Conservation (phyloP, 2,888 invertebrate genomes). For the Drosophila kuntzei region DNA sequence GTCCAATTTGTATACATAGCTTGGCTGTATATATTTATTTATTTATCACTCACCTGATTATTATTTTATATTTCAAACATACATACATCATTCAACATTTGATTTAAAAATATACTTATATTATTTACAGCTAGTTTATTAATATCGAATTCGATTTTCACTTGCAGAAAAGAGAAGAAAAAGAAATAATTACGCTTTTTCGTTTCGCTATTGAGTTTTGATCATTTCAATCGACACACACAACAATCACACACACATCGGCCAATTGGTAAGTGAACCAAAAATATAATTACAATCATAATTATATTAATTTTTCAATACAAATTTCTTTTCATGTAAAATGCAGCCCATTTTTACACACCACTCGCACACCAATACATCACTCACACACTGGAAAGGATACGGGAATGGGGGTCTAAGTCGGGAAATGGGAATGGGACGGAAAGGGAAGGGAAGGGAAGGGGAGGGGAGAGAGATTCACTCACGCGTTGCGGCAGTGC, state of each 20-base stretch:
- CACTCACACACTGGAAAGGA: conserved; percentile 52
- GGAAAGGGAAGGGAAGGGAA: conserved; percentile 15
- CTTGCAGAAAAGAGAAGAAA: conserved; percentile 79
- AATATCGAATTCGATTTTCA: conserved; percentile 55
- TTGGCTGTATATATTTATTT: conserved; percentile 55
- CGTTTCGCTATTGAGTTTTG: conserved; percentile 67
- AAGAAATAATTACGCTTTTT: conserved; percentile 72
- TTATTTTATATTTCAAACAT: neutral
- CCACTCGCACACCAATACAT: conserved; percentile 42
- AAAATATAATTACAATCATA: conserved; percentile 4
- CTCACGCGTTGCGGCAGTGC: conserved; percentile 71
- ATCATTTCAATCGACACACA: conserved; percentile 55
- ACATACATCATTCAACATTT: conserved; percentile 10
- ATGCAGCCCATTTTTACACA: conserved; percentile 49
- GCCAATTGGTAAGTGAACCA: conserved; percentile 70
- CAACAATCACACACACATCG: conserved; percentile 33
- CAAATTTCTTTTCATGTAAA: conserved; percentile 31
- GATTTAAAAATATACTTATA: neutral
- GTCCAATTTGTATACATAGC: conserved; percentile 61
- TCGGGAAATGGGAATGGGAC: neutral
- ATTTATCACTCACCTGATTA: conserved; percentile 13
- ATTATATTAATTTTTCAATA: conserved; percentile 13
- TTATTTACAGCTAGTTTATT: conserved; percentile 18
- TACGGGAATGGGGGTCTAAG: conserved; percentile 9
- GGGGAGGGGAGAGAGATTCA: conserved; percentile 24